Base-by-base conservation (phyloP, 23 tunicate genomes). In the Phallusia fumigata region DNA sequence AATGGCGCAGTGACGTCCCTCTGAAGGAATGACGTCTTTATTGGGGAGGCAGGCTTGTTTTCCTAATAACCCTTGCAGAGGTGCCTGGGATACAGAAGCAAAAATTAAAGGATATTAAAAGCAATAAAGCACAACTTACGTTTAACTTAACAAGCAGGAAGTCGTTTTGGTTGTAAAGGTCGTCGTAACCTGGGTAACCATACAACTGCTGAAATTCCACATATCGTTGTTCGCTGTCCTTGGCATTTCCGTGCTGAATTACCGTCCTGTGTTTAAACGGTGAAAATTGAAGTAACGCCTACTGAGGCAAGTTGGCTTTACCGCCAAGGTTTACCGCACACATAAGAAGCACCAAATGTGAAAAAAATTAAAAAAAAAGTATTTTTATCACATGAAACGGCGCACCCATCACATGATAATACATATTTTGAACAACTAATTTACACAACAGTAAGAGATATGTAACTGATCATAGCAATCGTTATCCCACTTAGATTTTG, bases 41-140 rank as follows among this genome's bases (percentile, higher is more conserved):
- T 91, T 91, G 0, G 96, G 96, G 22, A 91, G 84, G 47, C 96
- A 91, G 22, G 52, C 86, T 5, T 86, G 78, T 22, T 69, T 30
- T 1, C 24, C 64, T 15, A 36, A 33, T 22, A 19, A 51, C 10
- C 47, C 47, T 11, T 30, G 33, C 26, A 32, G 26, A 32, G 31
- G 33, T 33, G 12, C 31, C 52, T 51, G 30, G 8, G 0, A 24
- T 3, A 58, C 26, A 58, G 3, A 21, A 16, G 51, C 18, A 33
- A 33, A 74, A 15, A 40, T 30, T 65, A n/a, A 11, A 10, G 73
- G 73, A 11, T 49, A 13, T 52, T 15, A 11, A 15, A 24, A 34
- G 13, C 18, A 52, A 69, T 65, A 18, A 18, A 52, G n/a, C 6
- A 32, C 8, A 35, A 30, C 84, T 83, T 78, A 83, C 96, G 82